Conservation (phyloP, 2,797 vertebrate genomes). For the Podargus strigoides region DNA sequence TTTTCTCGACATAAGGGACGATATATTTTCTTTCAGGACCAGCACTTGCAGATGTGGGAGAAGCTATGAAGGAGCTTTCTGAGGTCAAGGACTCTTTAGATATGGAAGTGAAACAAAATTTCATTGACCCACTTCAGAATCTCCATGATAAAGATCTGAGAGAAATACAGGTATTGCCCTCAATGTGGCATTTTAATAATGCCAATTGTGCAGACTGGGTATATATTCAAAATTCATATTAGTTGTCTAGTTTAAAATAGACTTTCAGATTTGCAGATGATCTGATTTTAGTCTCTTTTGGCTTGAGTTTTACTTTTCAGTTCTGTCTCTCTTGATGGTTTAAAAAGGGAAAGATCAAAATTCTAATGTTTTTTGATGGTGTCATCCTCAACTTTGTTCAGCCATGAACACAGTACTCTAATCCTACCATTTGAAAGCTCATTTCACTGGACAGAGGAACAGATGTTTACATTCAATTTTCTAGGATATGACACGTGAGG, state of each 20-base stretch:
- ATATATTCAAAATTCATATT: neutral
- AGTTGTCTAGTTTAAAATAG: neutral
- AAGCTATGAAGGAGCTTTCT: conserved; percentile 91
- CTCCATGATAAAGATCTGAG: conserved; percentile 97
- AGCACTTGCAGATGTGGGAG: conserved; percentile 89
- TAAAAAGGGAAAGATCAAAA: neutral
- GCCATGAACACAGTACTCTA: neutral
- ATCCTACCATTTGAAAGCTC: neutral
- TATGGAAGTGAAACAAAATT: conserved; percentile 99
- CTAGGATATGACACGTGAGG: neutral
- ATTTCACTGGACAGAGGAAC: neutral
- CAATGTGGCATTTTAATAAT: neutral
- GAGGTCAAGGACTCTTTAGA: conserved; percentile 97
- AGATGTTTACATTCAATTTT: neutral
- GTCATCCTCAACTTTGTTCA: neutral
- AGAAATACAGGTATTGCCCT: conserved; percentile 88
- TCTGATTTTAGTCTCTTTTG: neutral
- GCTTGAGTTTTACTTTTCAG: neutral
- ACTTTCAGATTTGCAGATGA: neutral
- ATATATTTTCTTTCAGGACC: conserved; percentile 81
- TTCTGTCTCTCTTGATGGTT: neutral
- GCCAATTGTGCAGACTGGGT: neutral
- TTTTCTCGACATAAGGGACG: no score
- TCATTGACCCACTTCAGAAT: conserved; percentile 95
- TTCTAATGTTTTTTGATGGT: neutral